Conservation (phyloP, 2,797 vertebrate species). For the Pipistrellus pipistrellus region DNA sequence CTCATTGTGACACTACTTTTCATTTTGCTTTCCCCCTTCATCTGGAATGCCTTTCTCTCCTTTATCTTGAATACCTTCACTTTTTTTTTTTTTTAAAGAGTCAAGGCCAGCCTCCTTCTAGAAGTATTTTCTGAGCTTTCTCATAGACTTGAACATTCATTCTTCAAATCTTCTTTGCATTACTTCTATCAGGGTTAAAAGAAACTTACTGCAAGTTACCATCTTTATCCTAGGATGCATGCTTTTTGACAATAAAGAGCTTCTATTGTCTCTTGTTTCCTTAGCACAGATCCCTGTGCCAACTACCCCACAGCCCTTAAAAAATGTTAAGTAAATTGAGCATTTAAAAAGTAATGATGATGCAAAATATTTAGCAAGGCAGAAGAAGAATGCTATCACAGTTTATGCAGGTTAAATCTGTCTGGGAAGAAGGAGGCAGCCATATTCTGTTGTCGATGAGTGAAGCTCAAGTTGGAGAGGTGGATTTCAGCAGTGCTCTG, state of each 20-base stretch:
- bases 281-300: neutral
- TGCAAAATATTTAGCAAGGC: neutral
- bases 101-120: neutral
- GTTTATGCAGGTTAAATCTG: neutral
- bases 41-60: neutral
- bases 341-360: neutral
- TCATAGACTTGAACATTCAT: neutral
- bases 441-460: neutral
- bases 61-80: neutral
- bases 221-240: neutral
- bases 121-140: neutral
- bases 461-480: fast-evolving
- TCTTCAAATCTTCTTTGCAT: neutral
- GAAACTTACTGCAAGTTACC: neutral
- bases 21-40: neutral
- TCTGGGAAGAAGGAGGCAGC: neutral
- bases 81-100: neutral
- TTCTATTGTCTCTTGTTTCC: neutral
- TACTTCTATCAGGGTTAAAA: neutral
- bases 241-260: neutral
- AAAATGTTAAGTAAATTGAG: neutral
- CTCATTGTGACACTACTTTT: neutral
- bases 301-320: neutral
- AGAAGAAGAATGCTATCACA: neutral
- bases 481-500: neutral